A percentile compares a stretch with the other conserved stretches of the same genome.
Evolutionary conservation across 1,140 invertebrate genomes (phyloP).

Genomic region (Stenopsyche tienmushanensis): DNA sequence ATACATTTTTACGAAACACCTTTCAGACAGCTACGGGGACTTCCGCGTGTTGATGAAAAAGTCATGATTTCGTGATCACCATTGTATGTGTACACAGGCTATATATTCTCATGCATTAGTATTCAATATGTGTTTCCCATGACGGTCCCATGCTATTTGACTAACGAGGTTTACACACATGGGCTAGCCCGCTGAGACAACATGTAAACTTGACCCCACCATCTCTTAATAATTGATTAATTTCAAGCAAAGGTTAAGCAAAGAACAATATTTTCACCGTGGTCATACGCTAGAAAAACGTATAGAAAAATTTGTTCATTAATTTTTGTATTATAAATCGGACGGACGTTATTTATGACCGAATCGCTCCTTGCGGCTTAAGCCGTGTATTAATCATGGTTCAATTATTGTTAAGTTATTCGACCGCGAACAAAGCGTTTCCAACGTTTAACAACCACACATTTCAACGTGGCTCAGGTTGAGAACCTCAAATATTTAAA

Average conservation of each 20-base stretch:
- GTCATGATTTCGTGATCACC: neutral
- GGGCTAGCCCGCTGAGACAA: conserved; percentile 28
- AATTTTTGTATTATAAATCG: conserved; percentile 25
- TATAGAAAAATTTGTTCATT: conserved; percentile 10
- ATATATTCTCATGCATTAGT: conserved; percentile 15
- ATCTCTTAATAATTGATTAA: conserved; percentile 35
- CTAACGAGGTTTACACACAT: conserved; percentile 32
- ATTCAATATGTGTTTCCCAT: conserved; percentile 35
- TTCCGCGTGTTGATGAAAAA: neutral
- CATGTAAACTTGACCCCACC: conserved; percentile 36
- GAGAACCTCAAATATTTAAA: neutral
- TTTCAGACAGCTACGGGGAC: neutral
- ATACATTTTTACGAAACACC: neutral
- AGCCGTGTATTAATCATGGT: conserved; percentile 29
- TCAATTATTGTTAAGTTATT: conserved; percentile 29
- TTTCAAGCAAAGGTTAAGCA: conserved; percentile 29
- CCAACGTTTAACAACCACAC: conserved; percentile 10
- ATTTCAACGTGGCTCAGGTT: no score
- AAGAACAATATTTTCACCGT: conserved; percentile 28
- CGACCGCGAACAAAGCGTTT: conserved; percentile 18
- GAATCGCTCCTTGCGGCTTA: conserved; percentile 20
- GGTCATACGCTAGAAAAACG: neutral
- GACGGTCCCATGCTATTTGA: conserved; percentile 37
- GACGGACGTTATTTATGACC: conserved; percentile 25
- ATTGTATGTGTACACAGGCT: neutral